phyloP scores from a whole-genome alignment of 1,140 invertebrate genomes.

The Drosophila bocki region DNA sequence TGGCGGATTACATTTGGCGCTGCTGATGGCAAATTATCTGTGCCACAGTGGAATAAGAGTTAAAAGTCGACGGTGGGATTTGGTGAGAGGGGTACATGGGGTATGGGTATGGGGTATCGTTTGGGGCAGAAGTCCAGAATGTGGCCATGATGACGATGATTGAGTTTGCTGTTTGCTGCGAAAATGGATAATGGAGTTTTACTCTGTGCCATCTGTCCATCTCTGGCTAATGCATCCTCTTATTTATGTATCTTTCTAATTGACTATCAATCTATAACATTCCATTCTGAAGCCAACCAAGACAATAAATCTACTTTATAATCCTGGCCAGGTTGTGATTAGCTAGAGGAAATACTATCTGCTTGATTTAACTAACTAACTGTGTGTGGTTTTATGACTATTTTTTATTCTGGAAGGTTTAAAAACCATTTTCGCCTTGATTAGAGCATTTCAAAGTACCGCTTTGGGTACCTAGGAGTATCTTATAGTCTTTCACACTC shows the following conservation, averaged over 20 bases:
- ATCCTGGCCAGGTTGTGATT: slow-evolving; percentile 15
- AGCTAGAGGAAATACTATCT: not conserved
- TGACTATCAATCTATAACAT: slow-evolving; percentile 41
- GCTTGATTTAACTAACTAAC: not conserved
- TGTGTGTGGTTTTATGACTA: not conserved
- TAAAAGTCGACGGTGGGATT: not conserved
- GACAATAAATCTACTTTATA: slow-evolving; percentile 35
- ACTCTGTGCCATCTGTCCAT: slow-evolving; percentile 32
- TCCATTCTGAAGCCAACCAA: not conserved
- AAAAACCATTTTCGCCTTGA: not conserved
- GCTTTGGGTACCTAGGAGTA: not conserved
- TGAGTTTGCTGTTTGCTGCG: slow-evolving; percentile 33
- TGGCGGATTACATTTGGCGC: slow-evolving; percentile 80
- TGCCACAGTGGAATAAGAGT: slow-evolving; percentile 48
- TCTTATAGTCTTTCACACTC: not conserved
- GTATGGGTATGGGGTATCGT: not conserved
- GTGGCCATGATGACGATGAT: slow-evolving; percentile 49
- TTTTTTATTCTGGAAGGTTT: not conserved
- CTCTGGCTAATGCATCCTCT: slow-evolving; percentile 43
- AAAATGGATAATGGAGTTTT: slow-evolving; percentile 38
- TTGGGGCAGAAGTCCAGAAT: slow-evolving; percentile 28
- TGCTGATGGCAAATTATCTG: slow-evolving; percentile 78
- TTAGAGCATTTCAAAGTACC: too few species aligned
- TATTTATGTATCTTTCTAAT: slow-evolving; percentile 47
- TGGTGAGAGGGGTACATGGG: not conserved